Conservation (phyloP, 1,140 invertebrate species). For the Phortica variegata region DNA sequence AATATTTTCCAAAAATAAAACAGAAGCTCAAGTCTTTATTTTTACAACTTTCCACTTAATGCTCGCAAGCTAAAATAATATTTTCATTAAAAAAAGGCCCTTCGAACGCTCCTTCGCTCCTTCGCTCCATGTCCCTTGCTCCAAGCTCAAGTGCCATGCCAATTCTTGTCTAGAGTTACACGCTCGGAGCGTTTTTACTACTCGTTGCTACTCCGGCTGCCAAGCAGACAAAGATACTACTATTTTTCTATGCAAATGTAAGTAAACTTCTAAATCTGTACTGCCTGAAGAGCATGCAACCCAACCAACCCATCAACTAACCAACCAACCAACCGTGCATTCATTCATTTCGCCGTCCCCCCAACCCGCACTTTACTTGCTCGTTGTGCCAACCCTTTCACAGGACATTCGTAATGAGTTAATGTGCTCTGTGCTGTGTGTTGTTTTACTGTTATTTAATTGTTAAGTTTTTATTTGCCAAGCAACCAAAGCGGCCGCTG, state of each 20-base stretch:
- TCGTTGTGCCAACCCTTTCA: conserved; percentile 31
- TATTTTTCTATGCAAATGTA: conserved; percentile 45
- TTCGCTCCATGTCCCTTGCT: not conserved
- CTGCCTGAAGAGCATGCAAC: conserved; percentile 12
- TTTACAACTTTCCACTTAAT: conserved; percentile 23
- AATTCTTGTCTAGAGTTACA: too few species aligned
- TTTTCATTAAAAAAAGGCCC: conserved; percentile 22
- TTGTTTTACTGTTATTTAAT: conserved; percentile 53
- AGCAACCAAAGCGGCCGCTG: not conserved
- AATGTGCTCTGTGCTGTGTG: conserved; percentile 45
- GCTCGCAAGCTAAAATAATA: conserved; percentile 49
- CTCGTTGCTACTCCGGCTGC: too few species aligned
- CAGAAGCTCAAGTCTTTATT: conserved; percentile 9
- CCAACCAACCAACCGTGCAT: too few species aligned
- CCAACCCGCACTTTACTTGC: too few species aligned
- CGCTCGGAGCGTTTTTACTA: too few species aligned
- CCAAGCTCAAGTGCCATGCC: conserved; percentile 10
- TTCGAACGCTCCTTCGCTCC: too few species aligned
- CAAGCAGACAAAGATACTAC: too few species aligned
- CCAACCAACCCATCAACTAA: too few species aligned
- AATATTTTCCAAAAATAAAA: too few species aligned
- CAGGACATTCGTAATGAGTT: conserved; percentile 39
- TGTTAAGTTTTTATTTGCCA: conserved; percentile 44
- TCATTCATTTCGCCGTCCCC: too few species aligned
- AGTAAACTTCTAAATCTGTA: too few species aligned